phyloP scores from a whole-genome alignment of 2,888 invertebrate species.

The Lottia scabra region DNA sequence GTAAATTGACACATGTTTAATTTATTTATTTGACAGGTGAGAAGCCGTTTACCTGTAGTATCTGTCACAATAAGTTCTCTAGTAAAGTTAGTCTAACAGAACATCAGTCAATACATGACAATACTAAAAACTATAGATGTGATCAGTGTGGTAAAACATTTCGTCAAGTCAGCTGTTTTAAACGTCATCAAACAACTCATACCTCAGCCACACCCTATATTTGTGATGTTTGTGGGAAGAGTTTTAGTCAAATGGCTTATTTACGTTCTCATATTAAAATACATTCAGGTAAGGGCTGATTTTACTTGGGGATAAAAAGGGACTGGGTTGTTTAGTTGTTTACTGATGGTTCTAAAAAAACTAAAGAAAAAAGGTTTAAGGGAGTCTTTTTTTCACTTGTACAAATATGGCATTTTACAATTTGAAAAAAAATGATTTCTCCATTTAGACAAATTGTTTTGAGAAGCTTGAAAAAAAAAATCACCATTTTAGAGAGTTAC shows the following conservation, averaged over 20 bases:
- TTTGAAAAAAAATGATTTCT: no score
- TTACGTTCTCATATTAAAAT: conserved; percentile 63
- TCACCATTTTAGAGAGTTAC: no score
- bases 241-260: conserved; percentile 62
- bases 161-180: conserved; percentile 60
- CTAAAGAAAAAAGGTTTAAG: no score
- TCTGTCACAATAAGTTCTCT: conserved; percentile 60
- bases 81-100: conserved; percentile 62
- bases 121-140: conserved; percentile 55
- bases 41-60: conserved; percentile 61
- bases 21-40: conserved; percentile 48
- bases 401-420: no score
- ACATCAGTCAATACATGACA: conserved; percentile 57
- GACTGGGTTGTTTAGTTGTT: no score
- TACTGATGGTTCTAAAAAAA: no score
- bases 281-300: conserved; percentile 52
- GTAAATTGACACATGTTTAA: no score
- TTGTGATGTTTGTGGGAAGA: conserved; percentile 53
- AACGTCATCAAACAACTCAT: conserved; percentile 61
- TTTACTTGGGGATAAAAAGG: no score
- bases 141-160: conserved; percentile 53
- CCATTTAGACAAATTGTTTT: no score
- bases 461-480: no score
- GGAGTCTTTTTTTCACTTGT: no score
- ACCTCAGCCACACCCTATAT: conserved; percentile 48